Evolutionary conservation across 2,797 vertebrate species (phyloP), one percentile per base, ranked within the genome.

Genomic region (Perodicticus potto): DNA sequence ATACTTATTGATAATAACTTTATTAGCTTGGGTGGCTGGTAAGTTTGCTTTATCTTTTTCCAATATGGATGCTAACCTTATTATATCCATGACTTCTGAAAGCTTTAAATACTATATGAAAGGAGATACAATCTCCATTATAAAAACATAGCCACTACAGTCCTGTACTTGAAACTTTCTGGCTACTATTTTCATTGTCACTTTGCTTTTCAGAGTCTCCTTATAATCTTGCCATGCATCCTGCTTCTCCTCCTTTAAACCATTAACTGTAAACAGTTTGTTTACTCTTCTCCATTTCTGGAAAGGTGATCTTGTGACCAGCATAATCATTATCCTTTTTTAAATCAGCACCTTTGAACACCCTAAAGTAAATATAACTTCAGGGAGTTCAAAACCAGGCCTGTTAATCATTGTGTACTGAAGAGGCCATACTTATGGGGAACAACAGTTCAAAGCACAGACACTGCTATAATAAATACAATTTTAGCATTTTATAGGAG

Each of bases 91-190:
- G 80, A 84, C n/a, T 95, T 87, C 73, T 86, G 45, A 89, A 96
- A 93, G 77, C 45, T 95, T 91, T 43, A 89, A 77, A 59, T 77
- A 81, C 19, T 85, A 90, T 70, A 67, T 93, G 63, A 94, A 95
- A 88, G 45, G 37, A 96, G 25, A 57, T 37, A 61, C 92, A 73
- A 23, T 27, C 32, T 92, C 17, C 55, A 76, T 84, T 92, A 96
- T 49, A 94, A 86, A 95, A 83, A 85, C 63, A 61, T 1, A 95
- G 34, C 59, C 20, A 93, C 19, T 20, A 12, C 3, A 73, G 29
- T 72, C 3, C 17, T 23, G 32, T 90, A 80, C 63, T 63, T 92
- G 32, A 80, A 86, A 92, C 45, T 87, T 95, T 91, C 17, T 82
- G 69, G 57, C 57, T 73, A 85, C 65, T 86, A 19, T 80, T 97